Base-by-base conservation (phyloP, 2,888 invertebrate species). In the Suillia variegata region DNA sequence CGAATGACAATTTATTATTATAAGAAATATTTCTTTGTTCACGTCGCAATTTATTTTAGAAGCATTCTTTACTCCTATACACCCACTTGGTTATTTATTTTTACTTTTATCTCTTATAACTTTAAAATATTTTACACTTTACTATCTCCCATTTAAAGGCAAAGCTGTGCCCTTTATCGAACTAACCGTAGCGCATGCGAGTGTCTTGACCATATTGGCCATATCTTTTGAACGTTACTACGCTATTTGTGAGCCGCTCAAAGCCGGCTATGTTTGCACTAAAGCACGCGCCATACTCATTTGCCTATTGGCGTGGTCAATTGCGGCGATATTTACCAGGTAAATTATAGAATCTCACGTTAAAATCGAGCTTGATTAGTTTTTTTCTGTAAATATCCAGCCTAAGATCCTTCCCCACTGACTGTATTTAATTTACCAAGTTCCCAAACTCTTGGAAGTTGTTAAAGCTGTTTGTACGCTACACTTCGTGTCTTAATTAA, bases 101-200 rank as follows among this genome's bases (percentile, higher is more conserved):
- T 15, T 12, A n/a, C n/a, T n/a, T n/a, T n/a, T 45, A 2, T 47
- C 24, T n/a, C n/a, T n/a, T n/a, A n/a, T n/a, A n/a, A n/a, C 50
- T 42, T 24, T 34, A n/a, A n/a, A n/a, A 4, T 22, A 18, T 15
- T 52, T 53, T 51, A n/a, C n/a, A n/a, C n/a, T n/a, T n/a, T n/a
- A n/a, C n/a, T n/a, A n/a, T n/a, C n/a, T n/a, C n/a, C n/a, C n/a
- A n/a, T 22, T 85, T 85, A 38, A 86, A 96, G 96, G 96, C 84
- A 92, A 94, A 80, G 90, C 93, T 20, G 94, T 96, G 3, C 95
- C 96, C 1, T 95, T 95, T 79, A 90, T 96, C 62, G 96, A 96
- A 83, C 83, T 95, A 77, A 92, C 94, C 0, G 94, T 96, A 20
- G 94, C 94, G 2, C 94, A 95, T 80, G 94, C 95, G 22, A 95